Conservation (phyloP, 2,888 invertebrate species). For the Gortyna flavago region DNA sequence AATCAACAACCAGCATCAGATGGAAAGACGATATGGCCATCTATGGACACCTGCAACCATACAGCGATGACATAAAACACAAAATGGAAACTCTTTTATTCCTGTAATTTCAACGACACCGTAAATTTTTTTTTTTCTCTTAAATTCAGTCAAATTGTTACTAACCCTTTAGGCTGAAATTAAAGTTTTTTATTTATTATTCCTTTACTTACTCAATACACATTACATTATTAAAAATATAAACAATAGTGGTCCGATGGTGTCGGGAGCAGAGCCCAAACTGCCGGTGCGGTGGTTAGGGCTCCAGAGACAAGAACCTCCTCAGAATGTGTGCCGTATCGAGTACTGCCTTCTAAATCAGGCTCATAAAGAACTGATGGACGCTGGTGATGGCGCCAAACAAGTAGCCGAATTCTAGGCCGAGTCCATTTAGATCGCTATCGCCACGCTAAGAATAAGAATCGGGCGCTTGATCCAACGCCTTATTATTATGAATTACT, state of each 20-base stretch:
- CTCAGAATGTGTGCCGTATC: background rate
- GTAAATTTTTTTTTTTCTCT: background rate
- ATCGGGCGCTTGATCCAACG: background rate
- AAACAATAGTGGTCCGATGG: background rate
- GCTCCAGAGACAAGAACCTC: background rate
- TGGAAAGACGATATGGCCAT: background rate
- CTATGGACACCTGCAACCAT: background rate
- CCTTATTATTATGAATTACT: background rate
- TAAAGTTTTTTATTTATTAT: background rate
- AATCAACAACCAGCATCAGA: background rate
- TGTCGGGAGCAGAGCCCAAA: background rate
- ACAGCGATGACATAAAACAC: background rate
- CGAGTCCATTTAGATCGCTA: too few relatives aligned
- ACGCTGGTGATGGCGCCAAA: too few relatives aligned
- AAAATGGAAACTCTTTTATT: background rate
- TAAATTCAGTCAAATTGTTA: background rate
- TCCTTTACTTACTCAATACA: background rate
- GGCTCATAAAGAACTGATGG: background rate
- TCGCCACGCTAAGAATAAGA: too few relatives aligned
- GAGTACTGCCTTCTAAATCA: background rate
- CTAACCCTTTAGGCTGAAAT: background rate
- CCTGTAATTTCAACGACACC: background rate
- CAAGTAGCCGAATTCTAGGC: too few relatives aligned
- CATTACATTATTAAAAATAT: background rate
- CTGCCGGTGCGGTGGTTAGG: background rate